Conservation (phyloP, 2,888 invertebrate species). For the Hofmannophila pseudospretella region DNA sequence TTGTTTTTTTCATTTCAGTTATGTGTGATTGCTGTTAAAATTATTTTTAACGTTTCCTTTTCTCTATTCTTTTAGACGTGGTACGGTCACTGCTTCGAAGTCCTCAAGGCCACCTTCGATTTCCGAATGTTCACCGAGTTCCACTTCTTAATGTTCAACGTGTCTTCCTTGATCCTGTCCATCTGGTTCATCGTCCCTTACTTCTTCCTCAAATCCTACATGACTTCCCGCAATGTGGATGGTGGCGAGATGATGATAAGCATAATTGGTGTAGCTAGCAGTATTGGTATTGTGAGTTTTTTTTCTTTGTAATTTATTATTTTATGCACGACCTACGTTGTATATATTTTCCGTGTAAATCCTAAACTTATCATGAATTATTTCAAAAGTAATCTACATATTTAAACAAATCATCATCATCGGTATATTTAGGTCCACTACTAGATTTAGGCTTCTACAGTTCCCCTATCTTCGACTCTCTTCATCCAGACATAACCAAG, state of each 20-base stretch:
- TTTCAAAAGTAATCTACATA: no score
- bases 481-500: no score
- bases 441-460: no score
- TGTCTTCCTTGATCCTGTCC: slow-evolving; percentile 92
- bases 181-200: slow-evolving; percentile 97
- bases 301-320: no score
- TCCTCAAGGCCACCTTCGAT: slow-evolving; percentile 84
- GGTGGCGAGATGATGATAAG: slow-evolving; percentile 89
- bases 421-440: no score
- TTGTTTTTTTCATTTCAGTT: no score
- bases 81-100: slow-evolving; percentile 82
- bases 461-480: no score
- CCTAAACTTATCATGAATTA: no score
- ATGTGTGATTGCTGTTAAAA: background rate
- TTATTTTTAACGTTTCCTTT: background rate
- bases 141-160: slow-evolving; percentile 88
- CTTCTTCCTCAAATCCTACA: slow-evolving; percentile 84
- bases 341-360: no score
- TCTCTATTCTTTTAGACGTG: slow-evolving; percentile 79
- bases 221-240: slow-evolving; percentile 80
- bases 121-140: slow-evolving; percentile 88
- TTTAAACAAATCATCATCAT: no score
- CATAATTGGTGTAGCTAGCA: slow-evolving; percentile 91
- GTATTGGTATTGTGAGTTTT: slow-evolving; percentile 89
- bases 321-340: no score